Evolutionary conservation across 2,113 vertebrate genomes (phyloP).

Genomic region (Semicossyphus pulcher): DNA sequence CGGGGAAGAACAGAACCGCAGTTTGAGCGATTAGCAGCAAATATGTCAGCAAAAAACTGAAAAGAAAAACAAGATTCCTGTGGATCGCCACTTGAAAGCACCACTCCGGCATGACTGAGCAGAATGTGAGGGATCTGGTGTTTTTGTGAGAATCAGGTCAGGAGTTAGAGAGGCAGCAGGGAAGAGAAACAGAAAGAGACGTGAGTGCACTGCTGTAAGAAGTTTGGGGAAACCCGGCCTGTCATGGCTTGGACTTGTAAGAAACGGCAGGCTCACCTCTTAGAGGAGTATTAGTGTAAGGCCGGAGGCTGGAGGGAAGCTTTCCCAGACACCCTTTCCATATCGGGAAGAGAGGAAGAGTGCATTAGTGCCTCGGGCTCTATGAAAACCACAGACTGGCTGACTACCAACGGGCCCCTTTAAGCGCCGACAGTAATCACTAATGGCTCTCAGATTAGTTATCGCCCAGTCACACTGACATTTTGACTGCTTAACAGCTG

Average conservation of each 20-base stretch:
- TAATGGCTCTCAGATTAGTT: slow-evolving; percentile 55
- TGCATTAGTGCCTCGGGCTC: slow-evolving; percentile 45
- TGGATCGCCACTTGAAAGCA: slow-evolving; percentile 38
- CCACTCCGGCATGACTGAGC: slow-evolving; percentile 24
- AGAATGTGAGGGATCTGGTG: slow-evolving; percentile 30
- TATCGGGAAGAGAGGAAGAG: slow-evolving; percentile 53
- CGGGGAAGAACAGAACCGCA: neutral
- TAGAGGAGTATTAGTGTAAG: slow-evolving; percentile 33
- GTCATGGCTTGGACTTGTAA: slow-evolving; percentile 26
- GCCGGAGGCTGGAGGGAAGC: slow-evolving; percentile 12
- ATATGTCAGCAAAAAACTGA: slow-evolving; percentile 32
- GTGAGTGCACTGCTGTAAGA: slow-evolving; percentile 13
- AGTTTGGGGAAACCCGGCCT: slow-evolving; percentile 36
- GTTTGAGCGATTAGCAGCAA: slow-evolving; percentile 16
- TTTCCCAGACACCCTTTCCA: slow-evolving; percentile 61
- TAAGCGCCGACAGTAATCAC: slow-evolving; percentile 28
- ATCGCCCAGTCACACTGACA: slow-evolving; percentile 43
- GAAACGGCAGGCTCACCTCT: slow-evolving; percentile 31
- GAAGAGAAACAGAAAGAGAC: slow-evolving; percentile 22
- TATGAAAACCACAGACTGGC: slow-evolving; percentile 40
- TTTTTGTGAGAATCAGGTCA: slow-evolving; percentile 35
- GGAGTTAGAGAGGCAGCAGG: slow-evolving; percentile 6
- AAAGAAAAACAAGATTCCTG: slow-evolving; percentile 54
- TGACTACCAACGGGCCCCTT: slow-evolving; percentile 41
- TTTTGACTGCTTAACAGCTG: slow-evolving; percentile 49